These are phyloP conservation scores for Columba livia DNA, from an alignment of 2,113 vertebrate species.

Conservation along the genomic window DNA sequence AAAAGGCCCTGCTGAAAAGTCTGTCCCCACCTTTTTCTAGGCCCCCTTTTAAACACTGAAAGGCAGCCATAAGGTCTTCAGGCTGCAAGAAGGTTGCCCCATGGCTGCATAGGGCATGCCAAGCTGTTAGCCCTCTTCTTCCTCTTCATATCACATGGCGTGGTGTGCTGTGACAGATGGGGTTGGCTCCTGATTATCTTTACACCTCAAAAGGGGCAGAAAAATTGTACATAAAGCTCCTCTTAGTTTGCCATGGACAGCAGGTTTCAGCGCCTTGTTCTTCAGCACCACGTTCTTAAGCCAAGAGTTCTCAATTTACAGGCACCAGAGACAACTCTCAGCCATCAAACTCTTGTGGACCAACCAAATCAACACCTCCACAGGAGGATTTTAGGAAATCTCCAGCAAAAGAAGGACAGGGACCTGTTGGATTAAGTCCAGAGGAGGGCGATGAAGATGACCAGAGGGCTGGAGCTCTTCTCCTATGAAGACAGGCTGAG, in stretches of 20 bases:
- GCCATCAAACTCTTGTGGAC: background rate
- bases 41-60: too few species aligned
- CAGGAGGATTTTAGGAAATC: background rate
- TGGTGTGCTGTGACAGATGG: background rate
- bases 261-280: accelerated
- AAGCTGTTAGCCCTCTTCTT: background rate
- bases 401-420: too few species aligned
- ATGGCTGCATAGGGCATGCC: background rate
- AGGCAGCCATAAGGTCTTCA: too few species aligned
- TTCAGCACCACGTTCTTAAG: background rate
- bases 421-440: too few species aligned
- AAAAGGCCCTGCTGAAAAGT: too few species aligned
- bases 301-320: background rate
- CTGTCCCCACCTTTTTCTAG: too few species aligned
- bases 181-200: accelerated
- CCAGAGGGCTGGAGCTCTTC: too few species aligned
- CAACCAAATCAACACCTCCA: background rate
- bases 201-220: background rate
- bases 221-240: background rate
- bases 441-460: too few species aligned
- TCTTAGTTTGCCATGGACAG: accelerated
- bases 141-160: accelerated
- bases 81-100: too few species aligned
- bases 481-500: too few species aligned
- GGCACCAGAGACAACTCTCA: background rate